These are phyloP conservation scores for Lytechinus variegatus DNA, from an alignment of 35 echinoderm and acorn worm genomes.

Conservation along the genomic window DNA sequence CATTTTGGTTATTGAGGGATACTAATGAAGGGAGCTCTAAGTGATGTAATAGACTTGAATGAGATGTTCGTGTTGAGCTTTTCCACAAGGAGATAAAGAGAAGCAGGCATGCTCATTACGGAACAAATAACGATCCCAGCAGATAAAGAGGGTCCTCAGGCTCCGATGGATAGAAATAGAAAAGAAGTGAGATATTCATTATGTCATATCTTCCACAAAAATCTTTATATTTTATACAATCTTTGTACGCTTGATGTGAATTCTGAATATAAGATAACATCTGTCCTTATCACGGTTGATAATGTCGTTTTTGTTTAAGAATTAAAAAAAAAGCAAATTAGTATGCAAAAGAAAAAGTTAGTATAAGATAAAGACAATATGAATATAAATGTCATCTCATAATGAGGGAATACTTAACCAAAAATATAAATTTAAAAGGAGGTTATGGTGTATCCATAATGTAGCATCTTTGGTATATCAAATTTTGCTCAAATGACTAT, in stretches of 20 bases:
- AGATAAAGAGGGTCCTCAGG: neutral
- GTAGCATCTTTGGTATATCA: no score
- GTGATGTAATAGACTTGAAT: slow-evolving; percentile 12
- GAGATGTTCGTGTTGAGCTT: neutral
- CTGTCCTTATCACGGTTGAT: no score
- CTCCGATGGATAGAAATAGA: neutral
- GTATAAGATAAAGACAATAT: neutral
- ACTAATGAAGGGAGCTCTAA: neutral
- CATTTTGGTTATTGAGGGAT: neutral
- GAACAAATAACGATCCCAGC: neutral
- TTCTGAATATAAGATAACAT: neutral
- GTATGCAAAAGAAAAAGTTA: neutral
- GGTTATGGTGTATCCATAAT: no score
- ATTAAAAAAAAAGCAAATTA: neutral
- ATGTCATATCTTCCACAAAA: neutral
- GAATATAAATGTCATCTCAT: neutral
- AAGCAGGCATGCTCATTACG: neutral
- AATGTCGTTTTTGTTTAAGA: no score
- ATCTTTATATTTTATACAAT: neutral
- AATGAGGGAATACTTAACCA: neutral
- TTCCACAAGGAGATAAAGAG: neutral
- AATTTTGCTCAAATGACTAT: no score
- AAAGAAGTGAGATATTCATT: neutral
- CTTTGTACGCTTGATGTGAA: neutral
- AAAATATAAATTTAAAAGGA: neutral